These are phyloP conservation scores for Hemitrygon akajei DNA, from an alignment of 2,797 vertebrate genomes.

Conservation along the genomic window DNA sequence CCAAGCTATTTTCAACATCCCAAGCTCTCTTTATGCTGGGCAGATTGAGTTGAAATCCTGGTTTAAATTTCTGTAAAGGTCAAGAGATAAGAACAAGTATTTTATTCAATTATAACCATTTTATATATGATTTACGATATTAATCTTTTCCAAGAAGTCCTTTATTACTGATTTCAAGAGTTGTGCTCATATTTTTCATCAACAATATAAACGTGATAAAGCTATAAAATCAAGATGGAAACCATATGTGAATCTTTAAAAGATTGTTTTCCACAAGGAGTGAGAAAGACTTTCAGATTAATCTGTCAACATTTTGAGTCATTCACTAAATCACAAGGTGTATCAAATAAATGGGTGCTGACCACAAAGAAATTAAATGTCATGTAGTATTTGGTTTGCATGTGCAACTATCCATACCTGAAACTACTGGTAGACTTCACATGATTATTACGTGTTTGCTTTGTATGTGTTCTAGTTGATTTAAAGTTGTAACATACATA, in stretches of 20 bases:
- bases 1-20: neutral
- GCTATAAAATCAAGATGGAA: neutral
- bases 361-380: constrained; percentile 17
- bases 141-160: neutral
- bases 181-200: neutral
- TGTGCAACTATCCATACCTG: neutral
- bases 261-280: neutral
- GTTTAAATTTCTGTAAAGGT: neutral
- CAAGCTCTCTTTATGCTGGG: neutral
- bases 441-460: neutral
- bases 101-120: neutral
- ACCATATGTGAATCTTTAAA: neutral
- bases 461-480: neutral
- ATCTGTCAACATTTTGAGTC: constrained; percentile 22
- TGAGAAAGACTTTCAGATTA: constrained; percentile 14
- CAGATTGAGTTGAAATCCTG: neutral
- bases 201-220: neutral
- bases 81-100: neutral
- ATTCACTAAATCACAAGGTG: constrained; percentile 25
- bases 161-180: neutral
- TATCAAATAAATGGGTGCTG: neutral
- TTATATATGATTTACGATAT: neutral
- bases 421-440: neutral
- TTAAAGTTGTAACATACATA: neutral
- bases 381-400: neutral